phyloP scores from a whole-genome alignment of 30 jellyfish, hydroid and myxozoan genomes.

The Aurelia sp. region DNA sequence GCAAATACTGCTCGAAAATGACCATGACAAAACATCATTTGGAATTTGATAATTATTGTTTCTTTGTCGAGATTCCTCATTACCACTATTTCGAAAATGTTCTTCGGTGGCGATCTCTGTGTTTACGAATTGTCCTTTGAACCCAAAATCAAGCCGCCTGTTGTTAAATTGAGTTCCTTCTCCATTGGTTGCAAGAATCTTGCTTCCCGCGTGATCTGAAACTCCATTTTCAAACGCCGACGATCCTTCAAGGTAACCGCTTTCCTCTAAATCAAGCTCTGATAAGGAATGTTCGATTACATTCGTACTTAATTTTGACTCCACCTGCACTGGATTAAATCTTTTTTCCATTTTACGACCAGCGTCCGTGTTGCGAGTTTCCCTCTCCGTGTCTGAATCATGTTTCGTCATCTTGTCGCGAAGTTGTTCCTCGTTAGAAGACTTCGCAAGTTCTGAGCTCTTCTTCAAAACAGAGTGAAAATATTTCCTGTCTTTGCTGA shows the following conservation, averaged over 20 bases:
- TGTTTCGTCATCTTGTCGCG: no score
- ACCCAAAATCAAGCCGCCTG: neutral
- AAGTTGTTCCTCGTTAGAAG: no score
- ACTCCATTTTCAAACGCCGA: neutral
- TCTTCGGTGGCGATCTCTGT: neutral
- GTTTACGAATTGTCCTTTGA: conserved; percentile 4
- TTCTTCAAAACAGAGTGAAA: no score
- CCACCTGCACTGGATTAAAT: no score
- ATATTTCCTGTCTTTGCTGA: no score
- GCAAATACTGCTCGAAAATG: conserved; percentile 47
- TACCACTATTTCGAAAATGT: neutral
- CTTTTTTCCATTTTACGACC: no score
- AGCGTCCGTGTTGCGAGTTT: no score
- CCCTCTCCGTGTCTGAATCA: no score
- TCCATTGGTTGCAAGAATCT: neutral
- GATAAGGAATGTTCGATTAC: neutral
- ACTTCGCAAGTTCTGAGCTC: no score
- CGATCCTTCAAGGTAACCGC: conserved; percentile 51
- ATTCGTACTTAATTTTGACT: no score
- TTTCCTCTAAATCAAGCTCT: conserved; percentile 60
- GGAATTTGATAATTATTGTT: neutral
- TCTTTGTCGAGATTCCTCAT: neutral
- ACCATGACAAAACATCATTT: conserved; percentile 30
- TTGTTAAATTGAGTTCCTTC: neutral
- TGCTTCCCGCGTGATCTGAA: neutral